phyloP scores from a whole-genome alignment of 2,888 invertebrate genomes.

The Drosophila koepferae region DNA sequence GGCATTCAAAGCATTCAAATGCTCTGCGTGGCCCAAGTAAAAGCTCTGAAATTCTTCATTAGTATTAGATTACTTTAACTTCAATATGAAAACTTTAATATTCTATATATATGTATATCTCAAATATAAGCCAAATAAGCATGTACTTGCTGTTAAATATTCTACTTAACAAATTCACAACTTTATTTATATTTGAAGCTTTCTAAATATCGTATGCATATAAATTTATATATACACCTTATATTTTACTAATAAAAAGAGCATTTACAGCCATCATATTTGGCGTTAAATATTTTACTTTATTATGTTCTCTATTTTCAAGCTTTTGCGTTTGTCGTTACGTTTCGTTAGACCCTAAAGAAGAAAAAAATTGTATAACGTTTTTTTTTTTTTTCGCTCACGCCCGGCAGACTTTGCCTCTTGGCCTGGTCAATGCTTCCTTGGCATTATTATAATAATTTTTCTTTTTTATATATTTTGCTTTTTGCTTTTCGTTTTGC shows the following conservation, averaged over 20 bases:
- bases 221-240: not conserved
- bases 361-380: slow-evolving; percentile 5
- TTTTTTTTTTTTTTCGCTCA: slow-evolving; percentile 5
- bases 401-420: slow-evolving; percentile 25
- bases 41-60: no score
- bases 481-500: slow-evolving; percentile 12
- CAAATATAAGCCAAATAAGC: no score
- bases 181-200: no score
- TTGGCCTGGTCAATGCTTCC: slow-evolving; percentile 36
- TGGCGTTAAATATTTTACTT: slow-evolving; percentile 11
- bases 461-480: not conserved
- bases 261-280: slow-evolving; percentile 22
- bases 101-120: no score
- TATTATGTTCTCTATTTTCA: slow-evolving; percentile 48
- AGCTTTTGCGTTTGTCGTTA: slow-evolving; percentile 67
- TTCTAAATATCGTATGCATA: not conserved
- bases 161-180: not conserved
- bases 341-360: slow-evolving; percentile 67
- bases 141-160: not conserved
- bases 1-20: slow-evolving; percentile 56
- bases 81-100: no score
- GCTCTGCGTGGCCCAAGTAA: slow-evolving; percentile 17
- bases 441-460: slow-evolving; percentile 18
- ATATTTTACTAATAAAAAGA: slow-evolving; percentile 1
- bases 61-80: no score